Conservation (phyloP, 2,113 vertebrate genomes). For the Corythaeola cristata region DNA sequence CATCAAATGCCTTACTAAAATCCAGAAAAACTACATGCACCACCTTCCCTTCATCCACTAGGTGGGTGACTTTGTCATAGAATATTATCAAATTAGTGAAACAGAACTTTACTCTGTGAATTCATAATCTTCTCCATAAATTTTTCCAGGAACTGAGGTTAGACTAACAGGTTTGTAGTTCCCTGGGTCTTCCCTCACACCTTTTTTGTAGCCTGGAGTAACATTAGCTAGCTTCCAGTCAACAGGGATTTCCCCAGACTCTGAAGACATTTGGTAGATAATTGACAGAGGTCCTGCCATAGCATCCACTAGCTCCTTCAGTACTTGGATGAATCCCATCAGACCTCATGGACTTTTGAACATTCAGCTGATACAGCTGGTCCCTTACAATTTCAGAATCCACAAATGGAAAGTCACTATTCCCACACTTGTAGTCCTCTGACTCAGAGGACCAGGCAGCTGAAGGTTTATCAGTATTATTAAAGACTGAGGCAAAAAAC, state of each 20-base stretch:
- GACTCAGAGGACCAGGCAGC: too few relatives aligned
- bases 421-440: too few relatives aligned
- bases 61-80: fast-evolving
- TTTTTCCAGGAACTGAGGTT: neutral
- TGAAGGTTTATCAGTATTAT: too few relatives aligned
- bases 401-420: too few relatives aligned
- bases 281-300: neutral
- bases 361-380: too few relatives aligned
- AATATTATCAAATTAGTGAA: neutral
- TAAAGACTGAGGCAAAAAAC: too few relatives aligned
- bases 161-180: neutral
- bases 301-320: neutral
- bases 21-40: neutral
- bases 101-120: neutral
- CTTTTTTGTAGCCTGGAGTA: neutral
- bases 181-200: neutral
- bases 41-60: neutral
- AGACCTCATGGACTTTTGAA: too few relatives aligned
- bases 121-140: neutral
- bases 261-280: neutral
- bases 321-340: too few relatives aligned
- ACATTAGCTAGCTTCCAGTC: neutral
- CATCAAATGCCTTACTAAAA: neutral
- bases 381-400: too few relatives aligned
- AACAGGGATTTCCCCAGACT: neutral